Evolutionary conservation across 2,888 invertebrate genomes (phyloP), one percentile per base, ranked within the genome.

Genomic region (Alviniconcha strummeri): DNA sequence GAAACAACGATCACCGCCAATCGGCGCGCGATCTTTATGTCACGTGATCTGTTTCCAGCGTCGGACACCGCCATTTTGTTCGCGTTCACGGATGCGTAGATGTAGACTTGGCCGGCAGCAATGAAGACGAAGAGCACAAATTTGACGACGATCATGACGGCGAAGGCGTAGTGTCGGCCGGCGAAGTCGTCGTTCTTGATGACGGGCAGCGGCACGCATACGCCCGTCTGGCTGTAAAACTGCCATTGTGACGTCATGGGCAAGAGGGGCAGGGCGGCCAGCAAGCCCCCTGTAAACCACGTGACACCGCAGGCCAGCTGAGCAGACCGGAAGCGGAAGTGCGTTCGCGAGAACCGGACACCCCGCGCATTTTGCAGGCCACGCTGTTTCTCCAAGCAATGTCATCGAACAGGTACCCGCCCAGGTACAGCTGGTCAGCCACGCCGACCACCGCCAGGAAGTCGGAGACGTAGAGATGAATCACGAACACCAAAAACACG

Each of bases 341-440:
- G 84, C 9, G 85, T 56, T 96, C 92, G 15, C 96, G 95, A 86
- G 95, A 94, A 17, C 95, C 95, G 67, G 96, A 71, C 52, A 87
- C 83, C 17, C 90, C 90, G 7, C 89, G 88, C 81, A 90, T 4
- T 54, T 86, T 83, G 81, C 90, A 90, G 8, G 81, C 81, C 4
- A 55, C 55, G 54, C 89, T 88, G 72, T 84, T 83, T 67, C 87
- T 85, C 90, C 90, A 90, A 5, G 83, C 9, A 36, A 82, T 76
- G 19, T 88, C 89, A 76, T 88, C 84, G 88, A 86, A 87, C 8
- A 86, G 85, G 82, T 90, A 90, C 15, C 81, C 76, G 13, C 88
- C 89, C 15, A 85, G 77, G 86, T 90, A 90, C 15, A 72, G 9
- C 4, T 83, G 74, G 84, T 90, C 90, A 8, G 88, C 89, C 8